These are phyloP conservation scores for Trichogramma dendrolimi DNA, from an alignment of 2,888 invertebrate species.

Conservation along the genomic window DNA sequence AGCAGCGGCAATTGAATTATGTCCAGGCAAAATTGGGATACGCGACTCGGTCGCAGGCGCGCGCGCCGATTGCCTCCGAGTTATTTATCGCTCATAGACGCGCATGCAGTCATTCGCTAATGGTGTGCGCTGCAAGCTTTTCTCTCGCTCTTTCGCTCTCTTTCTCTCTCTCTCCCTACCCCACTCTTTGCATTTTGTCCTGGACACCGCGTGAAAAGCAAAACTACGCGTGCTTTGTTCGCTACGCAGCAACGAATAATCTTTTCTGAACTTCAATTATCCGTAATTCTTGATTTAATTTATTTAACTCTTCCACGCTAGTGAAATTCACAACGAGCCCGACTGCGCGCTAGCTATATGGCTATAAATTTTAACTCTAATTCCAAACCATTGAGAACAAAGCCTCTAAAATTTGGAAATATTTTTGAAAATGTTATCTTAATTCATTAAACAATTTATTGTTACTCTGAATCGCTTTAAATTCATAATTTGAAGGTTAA, in stretches of 20 bases:
- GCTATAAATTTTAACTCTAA: too few species aligned
- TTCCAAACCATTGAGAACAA: too few species aligned
- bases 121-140: conserved; percentile 18
- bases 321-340: neutral
- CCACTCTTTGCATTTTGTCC: neutral
- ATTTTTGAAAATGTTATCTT: too few species aligned
- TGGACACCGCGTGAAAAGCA: neutral
- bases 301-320: too few species aligned
- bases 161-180: neutral
- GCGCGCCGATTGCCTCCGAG: conserved; percentile 26
- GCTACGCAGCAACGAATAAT: too few species aligned
- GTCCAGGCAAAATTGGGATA: conserved; percentile 27
- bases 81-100: conserved; percentile 27
- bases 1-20: conserved; percentile 27
- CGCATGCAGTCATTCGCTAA: conserved; percentile 23
- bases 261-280: too few species aligned
- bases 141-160: neutral
- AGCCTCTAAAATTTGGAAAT: too few species aligned
- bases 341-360: neutral
- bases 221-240: too few species aligned
- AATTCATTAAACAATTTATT: too few species aligned
- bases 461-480: too few species aligned
- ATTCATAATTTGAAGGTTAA: too few species aligned
- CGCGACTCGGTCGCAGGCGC: conserved; percentile 15
- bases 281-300: too few species aligned